Conservation (phyloP, 2,113 vertebrate species). For the Neolamprologus devosi region DNA sequence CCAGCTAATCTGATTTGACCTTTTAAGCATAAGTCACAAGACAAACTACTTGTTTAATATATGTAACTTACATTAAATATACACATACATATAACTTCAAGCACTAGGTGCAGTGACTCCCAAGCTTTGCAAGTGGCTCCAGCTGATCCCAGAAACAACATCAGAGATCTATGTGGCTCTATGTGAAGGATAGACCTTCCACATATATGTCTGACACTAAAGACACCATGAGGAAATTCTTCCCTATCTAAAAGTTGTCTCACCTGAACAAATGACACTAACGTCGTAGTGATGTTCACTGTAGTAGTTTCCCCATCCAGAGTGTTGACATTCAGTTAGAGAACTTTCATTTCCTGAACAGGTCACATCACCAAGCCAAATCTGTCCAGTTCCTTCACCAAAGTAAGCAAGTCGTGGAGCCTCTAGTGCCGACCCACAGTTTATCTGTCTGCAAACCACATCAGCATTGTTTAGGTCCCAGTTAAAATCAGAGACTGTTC, state of each 20-base stretch:
- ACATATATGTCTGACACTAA: not conserved
- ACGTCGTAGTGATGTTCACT: not conserved
- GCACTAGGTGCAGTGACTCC: not conserved
- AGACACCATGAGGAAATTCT: not conserved
- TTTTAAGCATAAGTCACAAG: not conserved
- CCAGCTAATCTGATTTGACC: not conserved
- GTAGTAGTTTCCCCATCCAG: not conserved
- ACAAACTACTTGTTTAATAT: not conserved
- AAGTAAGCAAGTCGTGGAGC: not conserved
- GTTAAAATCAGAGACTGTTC: not conserved
- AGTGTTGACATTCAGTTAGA: not conserved
- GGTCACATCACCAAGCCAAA: not conserved
- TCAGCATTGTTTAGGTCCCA: not conserved
- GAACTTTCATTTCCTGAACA: not conserved
- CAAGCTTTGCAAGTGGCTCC: not conserved
- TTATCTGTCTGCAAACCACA: not conserved
- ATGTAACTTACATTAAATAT: not conserved
- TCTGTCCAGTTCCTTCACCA: not conserved
- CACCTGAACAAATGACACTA: not conserved
- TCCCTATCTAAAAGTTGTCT: not conserved
- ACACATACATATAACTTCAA: not conserved
- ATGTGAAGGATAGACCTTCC: not conserved
- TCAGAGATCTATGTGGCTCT: not conserved
- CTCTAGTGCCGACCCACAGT: not conserved
- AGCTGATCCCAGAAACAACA: not conserved